These are phyloP conservation scores for Seira musarum DNA, from an alignment of 2,888 invertebrate species.

Conservation along the genomic window DNA sequence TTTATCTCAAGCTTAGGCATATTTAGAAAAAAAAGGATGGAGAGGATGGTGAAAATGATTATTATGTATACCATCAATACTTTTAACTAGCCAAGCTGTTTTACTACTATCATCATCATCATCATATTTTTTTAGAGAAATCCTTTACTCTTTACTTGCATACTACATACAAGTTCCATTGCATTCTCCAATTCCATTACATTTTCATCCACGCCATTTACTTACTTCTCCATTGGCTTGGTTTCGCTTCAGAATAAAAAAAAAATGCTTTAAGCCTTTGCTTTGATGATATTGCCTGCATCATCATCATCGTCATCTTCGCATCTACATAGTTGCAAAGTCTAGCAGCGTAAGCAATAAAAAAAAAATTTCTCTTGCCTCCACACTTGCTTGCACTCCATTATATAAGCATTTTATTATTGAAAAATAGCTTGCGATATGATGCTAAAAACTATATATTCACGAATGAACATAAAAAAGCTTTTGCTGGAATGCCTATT, in stretches of 20 bases:
- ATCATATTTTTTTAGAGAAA: neutral
- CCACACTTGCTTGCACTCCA: constrained; percentile 22
- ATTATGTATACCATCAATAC: neutral
- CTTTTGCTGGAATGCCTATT: neutral
- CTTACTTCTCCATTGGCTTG: neutral
- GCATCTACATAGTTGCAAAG: constrained; percentile 5
- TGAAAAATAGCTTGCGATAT: neutral
- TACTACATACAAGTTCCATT: neutral
- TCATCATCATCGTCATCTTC: no score
- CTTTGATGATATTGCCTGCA: no score
- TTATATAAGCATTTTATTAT: constrained; percentile 1
- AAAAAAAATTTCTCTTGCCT: constrained; percentile 11
- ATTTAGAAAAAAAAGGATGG: neutral
- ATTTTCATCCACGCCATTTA: constrained; percentile 5
- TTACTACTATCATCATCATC: neutral
- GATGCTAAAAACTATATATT: neutral
- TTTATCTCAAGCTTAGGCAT: constrained; percentile 32
- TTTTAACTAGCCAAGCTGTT: neutral
- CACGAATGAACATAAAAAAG: neutral
- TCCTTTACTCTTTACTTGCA: neutral
- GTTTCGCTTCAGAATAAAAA: neutral
- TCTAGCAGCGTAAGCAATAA: constrained; percentile 4
- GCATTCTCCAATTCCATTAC: neutral
- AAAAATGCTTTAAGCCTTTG: no score
- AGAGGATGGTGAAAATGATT: constrained; percentile 15